These are phyloP conservation scores for Virgularia gustaviana DNA, from an alignment of 92 coral and sea anemone species.

Conservation along the genomic window DNA sequence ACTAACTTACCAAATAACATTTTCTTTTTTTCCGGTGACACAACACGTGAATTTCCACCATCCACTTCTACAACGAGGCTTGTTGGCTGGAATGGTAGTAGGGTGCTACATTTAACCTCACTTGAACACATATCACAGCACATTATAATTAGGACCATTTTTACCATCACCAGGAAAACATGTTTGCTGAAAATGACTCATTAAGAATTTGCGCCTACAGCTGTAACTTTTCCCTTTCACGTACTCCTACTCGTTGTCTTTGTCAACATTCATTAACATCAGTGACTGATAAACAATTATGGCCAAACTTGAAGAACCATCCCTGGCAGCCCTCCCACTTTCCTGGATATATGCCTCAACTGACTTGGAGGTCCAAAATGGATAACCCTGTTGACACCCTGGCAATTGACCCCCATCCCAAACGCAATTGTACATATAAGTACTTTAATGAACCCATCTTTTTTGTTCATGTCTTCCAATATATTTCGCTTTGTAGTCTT, in stretches of 20 bases:
- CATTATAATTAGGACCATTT: slow-evolving; percentile 17
- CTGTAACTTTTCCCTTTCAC: slow-evolving; percentile 40
- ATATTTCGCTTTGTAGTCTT: slow-evolving; percentile 3
- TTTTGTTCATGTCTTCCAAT: background rate
- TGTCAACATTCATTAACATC: slow-evolving; percentile 31
- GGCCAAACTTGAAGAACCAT: too few relatives aligned
- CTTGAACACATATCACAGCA: slow-evolving; percentile 19
- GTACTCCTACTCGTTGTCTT: slow-evolving; percentile 46
- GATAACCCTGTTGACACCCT: slow-evolving; percentile 25
- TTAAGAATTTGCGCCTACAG: slow-evolving; percentile 23
- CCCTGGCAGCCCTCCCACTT: too few relatives aligned
- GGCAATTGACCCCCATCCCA: too few relatives aligned
- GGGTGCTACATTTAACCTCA: too few relatives aligned
- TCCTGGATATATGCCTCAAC: slow-evolving; percentile 36
- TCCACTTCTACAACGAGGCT: too few relatives aligned
- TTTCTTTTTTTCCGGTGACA: too few relatives aligned
- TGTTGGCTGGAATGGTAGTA: too few relatives aligned
- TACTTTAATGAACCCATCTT: slow-evolving; percentile 22
- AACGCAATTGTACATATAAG: too few relatives aligned
- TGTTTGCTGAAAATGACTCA: slow-evolving; percentile 19
- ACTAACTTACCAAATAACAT: too few relatives aligned
- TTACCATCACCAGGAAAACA: background rate
- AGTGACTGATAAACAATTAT: too few relatives aligned
- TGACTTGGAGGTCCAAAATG: slow-evolving; percentile 40
- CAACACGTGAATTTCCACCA: too few relatives aligned